phyloP scores from a whole-genome alignment of 2,113 vertebrate genomes.

The Xyrauchen texanus region DNA sequence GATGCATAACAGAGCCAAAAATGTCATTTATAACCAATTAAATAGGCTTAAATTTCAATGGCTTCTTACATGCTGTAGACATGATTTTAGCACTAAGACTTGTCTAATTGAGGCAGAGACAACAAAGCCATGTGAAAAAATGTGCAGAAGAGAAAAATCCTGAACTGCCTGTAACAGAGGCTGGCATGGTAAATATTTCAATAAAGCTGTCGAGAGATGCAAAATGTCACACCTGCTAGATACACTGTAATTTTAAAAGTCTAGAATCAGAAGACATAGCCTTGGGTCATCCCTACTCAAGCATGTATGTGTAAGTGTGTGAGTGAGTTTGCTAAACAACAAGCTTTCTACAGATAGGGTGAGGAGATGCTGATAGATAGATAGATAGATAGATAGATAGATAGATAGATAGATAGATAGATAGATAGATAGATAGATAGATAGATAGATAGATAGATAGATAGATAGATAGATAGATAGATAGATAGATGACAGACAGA shows the following conservation, averaged over 20 bases:
- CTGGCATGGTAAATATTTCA: not conserved
- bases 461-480: not conserved
- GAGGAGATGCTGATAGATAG: conserved; percentile 14
- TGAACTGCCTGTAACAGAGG: conserved; percentile 6
- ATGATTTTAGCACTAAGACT: conserved; percentile 17
- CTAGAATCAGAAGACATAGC: conserved; percentile 35
- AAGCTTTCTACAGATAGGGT: not conserved
- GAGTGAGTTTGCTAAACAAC: not conserved
- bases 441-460: not conserved
- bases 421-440: no score
- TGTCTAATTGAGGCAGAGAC: conserved; percentile 29
- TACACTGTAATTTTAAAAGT: conserved; percentile 35
- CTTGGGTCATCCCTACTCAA: conserved; percentile 27
- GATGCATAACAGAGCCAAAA: conserved; percentile 41
- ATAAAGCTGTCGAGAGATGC: conserved; percentile 26
- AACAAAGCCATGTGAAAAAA: conserved; percentile 14
- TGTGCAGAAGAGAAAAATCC: conserved; percentile 12
- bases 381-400: no score
- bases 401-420: conserved; percentile 12
- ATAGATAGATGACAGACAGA: no score
- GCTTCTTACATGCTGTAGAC: conserved; percentile 16
- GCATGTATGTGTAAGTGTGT: not conserved
- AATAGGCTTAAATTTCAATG: conserved; percentile 39
- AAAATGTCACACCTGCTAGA: conserved; percentile 41
- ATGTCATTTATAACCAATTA: conserved; percentile 50